phyloP scores from a whole-genome alignment of 2,113 vertebrate species.

The Quiscalus mexicanus region DNA sequence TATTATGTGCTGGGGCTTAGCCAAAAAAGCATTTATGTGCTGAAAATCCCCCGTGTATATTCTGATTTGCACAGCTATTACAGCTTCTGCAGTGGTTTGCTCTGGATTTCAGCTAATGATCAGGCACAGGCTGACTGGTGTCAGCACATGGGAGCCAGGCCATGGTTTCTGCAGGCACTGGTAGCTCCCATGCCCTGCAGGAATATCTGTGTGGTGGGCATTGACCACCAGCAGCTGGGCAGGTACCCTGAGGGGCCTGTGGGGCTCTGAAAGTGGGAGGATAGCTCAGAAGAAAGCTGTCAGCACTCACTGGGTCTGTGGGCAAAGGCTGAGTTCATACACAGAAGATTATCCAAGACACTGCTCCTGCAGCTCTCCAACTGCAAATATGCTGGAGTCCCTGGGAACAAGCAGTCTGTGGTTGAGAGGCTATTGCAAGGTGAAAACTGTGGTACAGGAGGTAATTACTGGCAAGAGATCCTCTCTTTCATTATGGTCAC shows the following conservation, averaged over 20 bases:
- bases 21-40: background rate
- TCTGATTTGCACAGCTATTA: conserved; percentile 31
- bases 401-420: background rate
- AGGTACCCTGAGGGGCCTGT: background rate
- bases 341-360: background rate
- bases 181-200: background rate
- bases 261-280: background rate
- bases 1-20: background rate
- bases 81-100: background rate
- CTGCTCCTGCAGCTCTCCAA: background rate
- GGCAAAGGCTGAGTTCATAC: background rate
- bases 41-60: background rate
- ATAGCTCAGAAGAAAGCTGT: background rate
- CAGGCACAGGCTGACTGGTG: background rate
- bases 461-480: background rate
- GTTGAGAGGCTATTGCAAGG: background rate
- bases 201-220: background rate
- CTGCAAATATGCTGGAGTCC: background rate
- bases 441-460: background rate
- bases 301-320: background rate
- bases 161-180: background rate
- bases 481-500: background rate
- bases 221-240: background rate
- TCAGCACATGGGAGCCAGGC: background rate
- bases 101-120: conserved; percentile 35